phyloP scores from a whole-genome alignment of 2,888 invertebrate species.

The Lasioglossum pauxillum region DNA sequence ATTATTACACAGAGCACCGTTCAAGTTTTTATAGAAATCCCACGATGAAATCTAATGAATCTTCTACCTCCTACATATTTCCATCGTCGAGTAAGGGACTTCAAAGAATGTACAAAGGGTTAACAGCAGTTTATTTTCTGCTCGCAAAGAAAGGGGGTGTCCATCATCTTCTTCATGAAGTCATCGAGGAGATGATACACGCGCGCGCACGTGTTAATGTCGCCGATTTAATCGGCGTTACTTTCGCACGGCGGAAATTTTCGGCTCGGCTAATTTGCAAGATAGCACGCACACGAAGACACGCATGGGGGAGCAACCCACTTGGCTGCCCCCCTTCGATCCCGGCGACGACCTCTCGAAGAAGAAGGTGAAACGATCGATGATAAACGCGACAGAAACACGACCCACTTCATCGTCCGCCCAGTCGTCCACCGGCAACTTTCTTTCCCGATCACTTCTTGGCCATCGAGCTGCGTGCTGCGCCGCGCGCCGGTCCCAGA shows the following conservation, averaged over 20 bases:
- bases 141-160: background rate
- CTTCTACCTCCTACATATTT: no score
- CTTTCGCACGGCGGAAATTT: conserved; percentile 53
- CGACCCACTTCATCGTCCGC: conserved; percentile 66
- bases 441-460: conserved; percentile 65
- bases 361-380: conserved; percentile 69
- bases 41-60: no score
- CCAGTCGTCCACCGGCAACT: conserved; percentile 49
- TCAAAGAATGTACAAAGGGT: background rate
- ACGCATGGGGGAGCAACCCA: conserved; percentile 50
- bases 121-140: background rate
- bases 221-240: conserved; percentile 36
- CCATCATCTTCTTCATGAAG: conserved; percentile 1
- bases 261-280: conserved; percentile 45
- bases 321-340: conserved; percentile 25
- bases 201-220: background rate
- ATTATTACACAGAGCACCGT: no score
- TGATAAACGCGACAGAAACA: conserved; percentile 65
- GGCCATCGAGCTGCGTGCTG: background rate
- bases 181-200: background rate
- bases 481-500: background rate
- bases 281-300: background rate
- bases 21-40: no score
- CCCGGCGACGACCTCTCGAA: conserved; percentile 35
- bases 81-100: no score